Conservation (phyloP, 2,113 vertebrate genomes). For the Ceratotherium simum region DNA sequence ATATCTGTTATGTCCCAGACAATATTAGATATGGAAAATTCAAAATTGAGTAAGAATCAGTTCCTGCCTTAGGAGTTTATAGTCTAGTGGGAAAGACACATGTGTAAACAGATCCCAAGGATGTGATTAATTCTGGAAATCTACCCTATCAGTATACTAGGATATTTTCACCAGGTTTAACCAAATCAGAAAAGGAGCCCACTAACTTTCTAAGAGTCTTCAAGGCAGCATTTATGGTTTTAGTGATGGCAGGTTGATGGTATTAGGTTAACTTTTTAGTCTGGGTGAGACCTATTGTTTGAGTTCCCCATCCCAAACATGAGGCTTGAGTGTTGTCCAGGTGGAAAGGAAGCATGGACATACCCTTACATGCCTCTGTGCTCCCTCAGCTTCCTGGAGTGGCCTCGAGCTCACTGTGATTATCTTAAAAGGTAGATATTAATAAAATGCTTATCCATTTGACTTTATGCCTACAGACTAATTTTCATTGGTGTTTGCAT, state of each 20-base stretch:
- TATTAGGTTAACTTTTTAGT: neutral
- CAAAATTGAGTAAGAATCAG: neutral
- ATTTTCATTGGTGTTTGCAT: neutral
- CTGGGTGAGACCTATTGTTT: neutral
- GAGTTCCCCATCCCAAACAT: neutral
- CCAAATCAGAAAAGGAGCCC: neutral
- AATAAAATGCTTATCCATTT: neutral
- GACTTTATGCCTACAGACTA: neutral
- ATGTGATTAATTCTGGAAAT: neutral
- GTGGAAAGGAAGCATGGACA: neutral
- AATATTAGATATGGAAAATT: neutral
- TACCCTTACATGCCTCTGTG: neutral
- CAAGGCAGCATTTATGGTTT: neutral
- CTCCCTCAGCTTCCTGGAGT: neutral
- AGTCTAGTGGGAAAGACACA: neutral
- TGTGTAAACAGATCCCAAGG: neutral
- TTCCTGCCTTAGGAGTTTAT: neutral
- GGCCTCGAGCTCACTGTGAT: neutral
- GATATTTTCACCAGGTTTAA: neutral
- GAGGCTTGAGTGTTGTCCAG: neutral
- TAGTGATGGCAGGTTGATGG: neutral
- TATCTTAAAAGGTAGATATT: neutral
- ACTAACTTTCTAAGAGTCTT: neutral
- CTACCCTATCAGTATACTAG: neutral
- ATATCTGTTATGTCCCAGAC: neutral